A percentile compares a stretch with the other conserved stretches of the same genome.
These are phyloP conservation scores for Polia nebulosa DNA, from an alignment of 2,888 invertebrate species.

Conservation along the genomic window DNA sequence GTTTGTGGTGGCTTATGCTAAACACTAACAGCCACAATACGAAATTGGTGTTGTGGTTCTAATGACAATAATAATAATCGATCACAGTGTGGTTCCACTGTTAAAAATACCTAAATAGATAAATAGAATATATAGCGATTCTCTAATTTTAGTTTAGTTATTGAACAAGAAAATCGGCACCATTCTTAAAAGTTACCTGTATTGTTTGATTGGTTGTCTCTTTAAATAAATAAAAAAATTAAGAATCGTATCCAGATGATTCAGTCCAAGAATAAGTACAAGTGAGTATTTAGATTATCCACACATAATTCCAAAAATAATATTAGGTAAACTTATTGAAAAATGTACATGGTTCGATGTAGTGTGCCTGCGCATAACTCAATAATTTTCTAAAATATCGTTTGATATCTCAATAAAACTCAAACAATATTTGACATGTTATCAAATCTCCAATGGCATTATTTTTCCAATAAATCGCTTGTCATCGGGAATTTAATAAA, in stretches of 20 bases:
- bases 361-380: conserved; percentile 17
- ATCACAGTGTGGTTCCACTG: background rate
- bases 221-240: background rate
- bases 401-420: conserved; percentile 52
- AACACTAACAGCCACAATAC: conserved; percentile 31
- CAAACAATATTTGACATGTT: conserved; percentile 44
- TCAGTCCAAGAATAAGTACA: no score
- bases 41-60: conserved; percentile 32
- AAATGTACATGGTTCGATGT: conserved; percentile 21
- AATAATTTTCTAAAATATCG: conserved; percentile 32
- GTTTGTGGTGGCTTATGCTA: conserved; percentile 31
- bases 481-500: conserved; percentile 72
- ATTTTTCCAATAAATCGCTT: conserved; percentile 69
- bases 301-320: conserved; percentile 2
- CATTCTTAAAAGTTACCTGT: no score
- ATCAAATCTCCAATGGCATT: conserved; percentile 60
- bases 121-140: no score
- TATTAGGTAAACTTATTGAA: conserved; percentile 20
- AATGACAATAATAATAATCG: conserved; percentile 24
- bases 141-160: no score
- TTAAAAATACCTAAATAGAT: conserved; percentile 5
- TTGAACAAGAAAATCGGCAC: no score
- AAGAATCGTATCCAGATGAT: background rate
- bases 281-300: background rate
- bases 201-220: no score